These are phyloP conservation scores for Paralichthys olivaceus DNA, from an alignment of 2,113 vertebrate species.

Conservation along the genomic window DNA sequence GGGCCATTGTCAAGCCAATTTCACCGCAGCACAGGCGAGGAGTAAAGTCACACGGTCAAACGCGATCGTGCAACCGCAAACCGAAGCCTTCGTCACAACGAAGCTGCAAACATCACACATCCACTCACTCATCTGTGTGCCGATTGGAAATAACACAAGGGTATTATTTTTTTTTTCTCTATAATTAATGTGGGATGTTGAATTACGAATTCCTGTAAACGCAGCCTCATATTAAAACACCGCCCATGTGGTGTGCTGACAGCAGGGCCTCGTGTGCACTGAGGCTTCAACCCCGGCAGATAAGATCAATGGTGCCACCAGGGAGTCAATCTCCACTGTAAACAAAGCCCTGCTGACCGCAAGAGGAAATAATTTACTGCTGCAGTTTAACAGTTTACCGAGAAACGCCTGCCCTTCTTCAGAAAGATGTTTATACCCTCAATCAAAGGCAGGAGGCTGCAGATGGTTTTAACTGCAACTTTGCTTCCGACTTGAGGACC, in stretches of 20 bases:
- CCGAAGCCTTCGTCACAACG: neutral
- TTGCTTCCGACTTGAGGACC: neutral
- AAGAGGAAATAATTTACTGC: constrained; percentile 67
- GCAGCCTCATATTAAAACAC: neutral
- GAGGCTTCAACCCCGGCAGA: constrained; percentile 40
- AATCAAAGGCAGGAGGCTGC: constrained; percentile 9
- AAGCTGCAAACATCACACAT: neutral
- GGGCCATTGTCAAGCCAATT: constrained; percentile 47
- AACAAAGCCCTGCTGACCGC: constrained; percentile 54
- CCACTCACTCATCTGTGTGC: neutral
- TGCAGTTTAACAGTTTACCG: constrained; percentile 51
- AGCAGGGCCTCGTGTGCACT: constrained; percentile 36
- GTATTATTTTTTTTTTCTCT: too few relatives aligned
- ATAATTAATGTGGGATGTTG: constrained; percentile 5
- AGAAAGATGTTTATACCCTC: constrained; percentile 27
- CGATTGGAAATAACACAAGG: too few relatives aligned
- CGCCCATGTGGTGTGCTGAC: constrained; percentile 31
- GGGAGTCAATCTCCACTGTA: constrained; percentile 60
- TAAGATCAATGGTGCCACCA: constrained; percentile 51
- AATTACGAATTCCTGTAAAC: neutral
- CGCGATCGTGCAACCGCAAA: neutral
- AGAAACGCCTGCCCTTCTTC: constrained; percentile 34
- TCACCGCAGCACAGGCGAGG: constrained; percentile 8
- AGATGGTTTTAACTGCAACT: neutral
- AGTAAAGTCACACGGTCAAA: constrained; percentile 17